Conservation (phyloP, 2,888 invertebrate species). For the Hymenopus coronatus region DNA sequence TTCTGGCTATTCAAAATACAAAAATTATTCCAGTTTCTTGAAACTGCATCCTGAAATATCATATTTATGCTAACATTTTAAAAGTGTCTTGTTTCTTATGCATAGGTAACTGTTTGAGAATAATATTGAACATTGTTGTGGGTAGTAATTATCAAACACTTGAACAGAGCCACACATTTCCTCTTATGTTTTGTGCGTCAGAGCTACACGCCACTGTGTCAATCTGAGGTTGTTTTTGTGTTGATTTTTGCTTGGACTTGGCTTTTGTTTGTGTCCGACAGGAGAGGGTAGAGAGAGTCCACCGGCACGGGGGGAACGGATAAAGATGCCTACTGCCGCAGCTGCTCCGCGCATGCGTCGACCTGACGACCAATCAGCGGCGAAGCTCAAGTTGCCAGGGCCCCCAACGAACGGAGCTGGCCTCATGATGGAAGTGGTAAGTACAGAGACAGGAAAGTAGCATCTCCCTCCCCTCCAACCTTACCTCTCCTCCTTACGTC, state of each 20-base stretch:
- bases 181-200: background rate
- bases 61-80: too few species aligned
- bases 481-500: constrained; percentile 7
- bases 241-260: constrained; percentile 13
- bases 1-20: too few species aligned
- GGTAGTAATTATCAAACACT: too few species aligned
- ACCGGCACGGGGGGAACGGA: constrained; percentile 29
- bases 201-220: background rate
- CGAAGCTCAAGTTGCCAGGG: constrained; percentile 31
- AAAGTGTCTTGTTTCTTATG: too few species aligned
- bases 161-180: background rate
- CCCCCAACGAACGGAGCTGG: constrained; percentile 29
- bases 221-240: background rate
- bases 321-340: constrained; percentile 28
- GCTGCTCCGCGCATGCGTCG: constrained; percentile 29
- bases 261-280: constrained; percentile 11
- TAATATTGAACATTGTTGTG: too few species aligned
- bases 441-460: constrained; percentile 30
- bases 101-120: too few species aligned
- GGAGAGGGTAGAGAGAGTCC: constrained; percentile 31
- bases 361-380: constrained; percentile 29
- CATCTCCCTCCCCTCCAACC: constrained; percentile 25
- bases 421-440: constrained; percentile 35
- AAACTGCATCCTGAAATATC: too few species aligned
- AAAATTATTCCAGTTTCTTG: too few species aligned